These are phyloP conservation scores for Phyllotis vaccarum DNA, from an alignment of 2,797 vertebrate species.

Conservation along the genomic window DNA sequence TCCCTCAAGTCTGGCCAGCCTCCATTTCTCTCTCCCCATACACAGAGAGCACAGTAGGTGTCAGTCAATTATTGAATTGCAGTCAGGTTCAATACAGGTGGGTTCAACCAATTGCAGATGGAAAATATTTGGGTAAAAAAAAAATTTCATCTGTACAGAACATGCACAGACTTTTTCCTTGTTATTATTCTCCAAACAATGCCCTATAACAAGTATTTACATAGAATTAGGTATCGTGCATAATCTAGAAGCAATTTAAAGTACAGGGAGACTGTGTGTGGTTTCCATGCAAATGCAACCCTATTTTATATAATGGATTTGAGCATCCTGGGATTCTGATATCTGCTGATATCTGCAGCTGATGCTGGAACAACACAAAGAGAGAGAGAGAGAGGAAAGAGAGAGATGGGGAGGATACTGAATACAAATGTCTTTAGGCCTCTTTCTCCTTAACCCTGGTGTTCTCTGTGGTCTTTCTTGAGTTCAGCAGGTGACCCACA, in stretches of 20 bases:
- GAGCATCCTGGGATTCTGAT: background rate
- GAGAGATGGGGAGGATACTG: too few species aligned
- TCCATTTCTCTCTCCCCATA: background rate
- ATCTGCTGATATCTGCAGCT: background rate
- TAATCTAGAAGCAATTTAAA: background rate
- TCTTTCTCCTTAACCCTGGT: background rate
- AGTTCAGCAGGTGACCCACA: background rate
- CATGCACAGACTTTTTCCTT: background rate
- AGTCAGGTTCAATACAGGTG: background rate
- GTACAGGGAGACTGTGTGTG: background rate
- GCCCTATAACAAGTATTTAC: background rate
- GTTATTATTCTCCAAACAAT: background rate
- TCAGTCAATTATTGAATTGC: background rate
- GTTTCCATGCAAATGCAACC: background rate
- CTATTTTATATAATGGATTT: background rate
- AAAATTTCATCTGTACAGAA: background rate
- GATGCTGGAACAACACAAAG: background rate
- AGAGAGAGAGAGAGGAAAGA: too few species aligned
- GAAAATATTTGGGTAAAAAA: background rate
- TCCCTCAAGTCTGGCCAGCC: background rate
- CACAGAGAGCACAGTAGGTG: background rate
- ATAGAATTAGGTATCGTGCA: background rate
- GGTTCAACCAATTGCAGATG: background rate
- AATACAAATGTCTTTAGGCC: background rate
- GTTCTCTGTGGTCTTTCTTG: background rate